A percentile compares a stretch with the other conserved stretches of the same genome.
Conservation (phyloP, 2,888 invertebrate genomes). For the Clunio marinus region DNA sequence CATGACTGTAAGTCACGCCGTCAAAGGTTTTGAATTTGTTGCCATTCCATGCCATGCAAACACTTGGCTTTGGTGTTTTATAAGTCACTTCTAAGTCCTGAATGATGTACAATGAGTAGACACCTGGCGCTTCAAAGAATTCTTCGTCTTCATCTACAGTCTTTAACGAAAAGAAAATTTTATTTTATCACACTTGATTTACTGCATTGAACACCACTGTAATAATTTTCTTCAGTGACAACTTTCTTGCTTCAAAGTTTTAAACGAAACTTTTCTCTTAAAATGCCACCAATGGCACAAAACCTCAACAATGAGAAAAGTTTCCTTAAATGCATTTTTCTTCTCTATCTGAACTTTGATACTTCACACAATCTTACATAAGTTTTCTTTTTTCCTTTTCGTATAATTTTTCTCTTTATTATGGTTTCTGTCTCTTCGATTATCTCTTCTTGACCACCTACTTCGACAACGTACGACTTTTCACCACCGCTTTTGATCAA, state of each 20-base stretch:
- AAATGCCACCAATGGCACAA: too few relatives aligned
- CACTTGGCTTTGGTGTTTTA: conserved; percentile 58
- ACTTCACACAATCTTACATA: conserved; percentile 22
- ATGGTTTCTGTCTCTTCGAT: conserved; percentile 29
- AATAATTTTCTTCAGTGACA: too few relatives aligned
- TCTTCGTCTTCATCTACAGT: conserved; percentile 35
- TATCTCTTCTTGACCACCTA: conserved; percentile 16
- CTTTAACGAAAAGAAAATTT: not conserved
- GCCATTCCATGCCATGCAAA: conserved; percentile 77
- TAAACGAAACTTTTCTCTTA: too few relatives aligned
- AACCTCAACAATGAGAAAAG: not conserved
- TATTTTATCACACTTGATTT: not conserved
- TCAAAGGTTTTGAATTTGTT: conserved; percentile 82
- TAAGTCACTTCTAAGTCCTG: conserved; percentile 43
- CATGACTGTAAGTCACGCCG: conserved; percentile 71
- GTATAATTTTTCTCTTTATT: conserved; percentile 17
- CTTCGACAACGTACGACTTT: not conserved
- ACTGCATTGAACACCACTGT: not conserved
- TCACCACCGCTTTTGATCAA: not conserved
- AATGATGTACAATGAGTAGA: conserved; percentile 46
- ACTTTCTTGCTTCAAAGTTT: not conserved
- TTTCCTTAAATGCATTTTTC: not conserved
- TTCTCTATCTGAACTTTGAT: not conserved
- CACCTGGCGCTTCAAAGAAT: conserved; percentile 37
- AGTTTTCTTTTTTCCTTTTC: conserved; percentile 11